Evolutionary conservation across 37 sponge, comb jelly and placozoan genomes (phyloP).

Genomic region (Aphrocallistes beatrix): DNA sequence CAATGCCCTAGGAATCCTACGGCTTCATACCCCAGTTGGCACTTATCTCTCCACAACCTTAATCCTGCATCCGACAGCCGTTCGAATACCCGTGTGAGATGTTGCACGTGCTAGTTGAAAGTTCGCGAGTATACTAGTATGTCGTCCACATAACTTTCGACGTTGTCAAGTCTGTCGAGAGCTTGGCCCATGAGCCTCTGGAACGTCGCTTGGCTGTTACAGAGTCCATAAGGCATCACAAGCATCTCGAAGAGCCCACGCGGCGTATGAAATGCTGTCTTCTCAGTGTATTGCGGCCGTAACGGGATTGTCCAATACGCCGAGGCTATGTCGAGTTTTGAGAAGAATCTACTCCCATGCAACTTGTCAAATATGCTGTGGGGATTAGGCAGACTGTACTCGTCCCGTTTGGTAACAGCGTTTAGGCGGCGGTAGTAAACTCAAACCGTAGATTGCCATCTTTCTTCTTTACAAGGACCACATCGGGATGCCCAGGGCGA

Average conservation of each 20-base stretch:
- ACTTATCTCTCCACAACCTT: conserved; percentile 22
- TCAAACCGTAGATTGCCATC: background rate
- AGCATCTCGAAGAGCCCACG: conserved; percentile 18
- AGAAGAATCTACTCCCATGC: background rate
- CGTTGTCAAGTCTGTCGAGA: background rate
- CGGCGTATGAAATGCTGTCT: conserved; percentile 24
- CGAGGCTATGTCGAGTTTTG: background rate
- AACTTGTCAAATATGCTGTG: conserved; percentile 21
- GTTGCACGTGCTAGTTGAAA: conserved; percentile 15
- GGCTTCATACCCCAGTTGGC: background rate
- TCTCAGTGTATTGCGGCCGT: background rate
- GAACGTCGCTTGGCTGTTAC: conserved; percentile 19
- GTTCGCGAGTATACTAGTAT: conserved; percentile 3
- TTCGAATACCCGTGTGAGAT: background rate
- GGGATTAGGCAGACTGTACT: background rate
- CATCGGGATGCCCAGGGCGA: conserved; percentile 14
- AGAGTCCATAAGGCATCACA: conserved; percentile 12
- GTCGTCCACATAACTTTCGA: conserved; percentile 21
- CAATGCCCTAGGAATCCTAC: conserved; percentile 8
- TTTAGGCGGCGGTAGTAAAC: conserved; percentile 20
- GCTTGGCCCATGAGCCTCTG: conserved; percentile 12
- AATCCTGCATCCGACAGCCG: conserved; percentile 9
- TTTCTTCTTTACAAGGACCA: conserved; percentile 23
- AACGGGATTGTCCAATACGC: conserved; percentile 11
- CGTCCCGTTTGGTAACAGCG: conserved; percentile 12